Conservation (phyloP, 2,888 invertebrate genomes). For the Cheilosia pagana region DNA sequence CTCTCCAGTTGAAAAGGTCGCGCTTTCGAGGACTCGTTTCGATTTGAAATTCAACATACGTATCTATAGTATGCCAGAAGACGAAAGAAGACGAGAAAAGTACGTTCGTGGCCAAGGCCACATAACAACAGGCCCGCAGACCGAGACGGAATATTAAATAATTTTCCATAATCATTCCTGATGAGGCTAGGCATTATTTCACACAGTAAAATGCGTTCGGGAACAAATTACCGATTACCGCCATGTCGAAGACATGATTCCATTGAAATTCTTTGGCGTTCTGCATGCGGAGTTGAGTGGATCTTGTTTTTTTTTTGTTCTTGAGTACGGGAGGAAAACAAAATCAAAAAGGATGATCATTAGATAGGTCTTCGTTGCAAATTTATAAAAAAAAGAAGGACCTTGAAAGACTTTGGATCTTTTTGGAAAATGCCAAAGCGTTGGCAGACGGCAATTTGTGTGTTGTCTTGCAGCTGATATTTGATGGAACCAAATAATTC, state of each 20-base stretch:
- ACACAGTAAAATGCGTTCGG: constrained; percentile 59
- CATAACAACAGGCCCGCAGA: constrained; percentile 63
- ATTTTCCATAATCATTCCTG: constrained; percentile 70
- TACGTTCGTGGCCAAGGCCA: constrained; percentile 68
- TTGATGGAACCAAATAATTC: no score
- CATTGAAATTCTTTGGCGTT: constrained; percentile 61
- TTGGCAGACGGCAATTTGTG: no score
- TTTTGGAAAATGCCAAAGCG: no score
- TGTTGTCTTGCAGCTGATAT: no score
- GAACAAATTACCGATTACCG: constrained; percentile 69
- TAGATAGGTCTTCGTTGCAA: background rate
- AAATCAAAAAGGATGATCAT: background rate
- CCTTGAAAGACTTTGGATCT: no score
- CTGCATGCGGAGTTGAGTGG: constrained; percentile 5
- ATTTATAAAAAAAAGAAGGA: no score
- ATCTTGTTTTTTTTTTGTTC: background rate
- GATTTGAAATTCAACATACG: constrained; percentile 59
- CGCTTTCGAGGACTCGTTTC: constrained; percentile 29
- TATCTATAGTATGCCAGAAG: constrained; percentile 2
- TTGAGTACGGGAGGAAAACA: background rate
- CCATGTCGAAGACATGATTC: constrained; percentile 65
- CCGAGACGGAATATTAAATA: constrained; percentile 71
- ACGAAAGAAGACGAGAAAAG: constrained; percentile 24
- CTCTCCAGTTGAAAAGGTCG: background rate
- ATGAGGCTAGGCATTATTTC: constrained; percentile 65